These are phyloP conservation scores for Allolobophora icterica DNA, from an alignment of 2,888 invertebrate species.

Conservation along the genomic window DNA sequence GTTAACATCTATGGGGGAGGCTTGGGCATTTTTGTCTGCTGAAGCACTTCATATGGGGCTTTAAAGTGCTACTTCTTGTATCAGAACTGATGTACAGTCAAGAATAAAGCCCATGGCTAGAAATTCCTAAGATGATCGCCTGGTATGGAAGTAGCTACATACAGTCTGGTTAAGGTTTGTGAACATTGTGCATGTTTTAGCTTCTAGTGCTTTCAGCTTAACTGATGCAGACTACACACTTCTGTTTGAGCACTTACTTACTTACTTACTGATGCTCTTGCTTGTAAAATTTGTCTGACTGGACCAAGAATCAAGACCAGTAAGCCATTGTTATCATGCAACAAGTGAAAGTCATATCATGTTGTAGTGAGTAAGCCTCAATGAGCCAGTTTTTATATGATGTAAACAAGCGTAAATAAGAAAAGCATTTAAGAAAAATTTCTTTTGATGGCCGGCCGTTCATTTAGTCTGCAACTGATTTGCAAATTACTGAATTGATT, in stretches of 20 bases:
- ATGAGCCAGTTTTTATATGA: neutral
- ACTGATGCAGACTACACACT: neutral
- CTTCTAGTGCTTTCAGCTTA: slow-evolving; percentile 1
- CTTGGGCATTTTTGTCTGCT: neutral
- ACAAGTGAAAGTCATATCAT: slow-evolving; percentile 17
- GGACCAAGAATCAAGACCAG: slow-evolving; percentile 8
- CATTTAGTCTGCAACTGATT: neutral
- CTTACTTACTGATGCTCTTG: neutral
- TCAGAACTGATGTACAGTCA: neutral
- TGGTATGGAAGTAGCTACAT: neutral
- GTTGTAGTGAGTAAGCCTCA: neutral
- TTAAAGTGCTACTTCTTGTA: neutral
- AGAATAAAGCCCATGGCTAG: neutral
- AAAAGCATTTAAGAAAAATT: neutral
- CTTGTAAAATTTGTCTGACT: neutral
- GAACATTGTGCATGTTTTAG: neutral
- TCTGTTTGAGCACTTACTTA: neutral
- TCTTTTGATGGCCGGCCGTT: neutral
- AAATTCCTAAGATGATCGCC: too few species aligned
- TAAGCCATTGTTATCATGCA: neutral
- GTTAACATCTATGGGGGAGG: neutral
- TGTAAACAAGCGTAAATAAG: neutral
- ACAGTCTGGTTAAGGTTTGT: neutral
- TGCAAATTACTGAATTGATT: neutral
- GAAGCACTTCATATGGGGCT: neutral